A percentile compares a stretch with the other conserved stretches of the same genome.
Conservation (phyloP, 1,140 invertebrate genomes). For the Maconellicoccus hirsutus region DNA sequence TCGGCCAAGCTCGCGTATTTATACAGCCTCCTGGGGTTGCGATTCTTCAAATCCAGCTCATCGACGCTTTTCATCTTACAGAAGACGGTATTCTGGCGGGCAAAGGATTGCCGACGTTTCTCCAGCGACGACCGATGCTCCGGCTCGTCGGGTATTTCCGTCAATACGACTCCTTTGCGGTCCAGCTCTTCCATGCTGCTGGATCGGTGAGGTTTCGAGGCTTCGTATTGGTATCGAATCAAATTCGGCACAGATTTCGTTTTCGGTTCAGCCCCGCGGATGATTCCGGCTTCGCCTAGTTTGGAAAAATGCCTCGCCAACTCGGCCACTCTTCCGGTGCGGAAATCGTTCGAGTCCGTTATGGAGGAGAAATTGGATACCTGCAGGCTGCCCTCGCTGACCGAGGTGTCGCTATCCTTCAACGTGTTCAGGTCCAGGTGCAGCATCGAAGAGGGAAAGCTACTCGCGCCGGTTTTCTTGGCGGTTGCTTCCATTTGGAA, state of each 20-base stretch:
- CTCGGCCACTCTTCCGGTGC: constrained; percentile 46
- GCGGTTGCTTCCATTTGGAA: not conserved
- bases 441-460: constrained; percentile 3
- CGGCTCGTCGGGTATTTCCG: not conserved
- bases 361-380: not conserved
- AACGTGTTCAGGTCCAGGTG: constrained; percentile 5
- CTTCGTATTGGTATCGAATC: not conserved
- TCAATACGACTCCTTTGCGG: not conserved
- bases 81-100: constrained; percentile 21
- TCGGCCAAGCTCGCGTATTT: constrained; percentile 30
- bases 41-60: constrained; percentile 29
- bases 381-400: not conserved
- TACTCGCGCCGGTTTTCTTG: not conserved
- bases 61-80: constrained; percentile 29
- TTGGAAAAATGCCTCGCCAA: constrained; percentile 46
- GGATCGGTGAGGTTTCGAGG: not conserved
- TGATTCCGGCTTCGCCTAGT: constrained; percentile 37
- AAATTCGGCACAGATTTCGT: constrained; percentile 11
- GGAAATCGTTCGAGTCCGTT: not conserved
- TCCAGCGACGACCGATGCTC: not conserved
- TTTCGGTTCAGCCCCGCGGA: constrained; percentile 26
- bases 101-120: constrained; percentile 18
- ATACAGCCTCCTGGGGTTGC: constrained; percentile 14
- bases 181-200: not conserved
- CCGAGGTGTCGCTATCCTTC: not conserved